Conservation (phyloP, 1,140 invertebrate species). For the Acromyrmex heyeri region DNA sequence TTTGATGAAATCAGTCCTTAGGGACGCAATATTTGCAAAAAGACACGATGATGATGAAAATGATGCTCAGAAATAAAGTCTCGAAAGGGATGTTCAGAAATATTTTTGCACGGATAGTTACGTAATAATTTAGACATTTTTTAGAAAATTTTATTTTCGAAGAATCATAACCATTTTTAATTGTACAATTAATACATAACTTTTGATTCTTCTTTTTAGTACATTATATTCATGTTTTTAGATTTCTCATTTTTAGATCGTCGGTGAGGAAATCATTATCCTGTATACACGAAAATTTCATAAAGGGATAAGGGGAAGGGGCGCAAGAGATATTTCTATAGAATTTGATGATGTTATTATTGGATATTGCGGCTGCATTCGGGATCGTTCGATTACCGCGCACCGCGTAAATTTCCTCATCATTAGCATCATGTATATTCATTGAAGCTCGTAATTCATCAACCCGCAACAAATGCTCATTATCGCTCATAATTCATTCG, state of each 20-base stretch:
- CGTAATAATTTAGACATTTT: not conserved
- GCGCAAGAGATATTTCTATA: constrained; percentile 45
- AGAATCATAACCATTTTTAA: too few species aligned
- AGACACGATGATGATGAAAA: constrained; percentile 4
- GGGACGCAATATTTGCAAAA: constrained; percentile 10
- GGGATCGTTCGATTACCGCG: constrained; percentile 69
- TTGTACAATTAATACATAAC: too few species aligned
- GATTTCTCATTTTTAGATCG: not conserved
- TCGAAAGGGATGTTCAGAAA: not conserved
- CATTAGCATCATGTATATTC: constrained; percentile 75
- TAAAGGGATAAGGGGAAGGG: not conserved
- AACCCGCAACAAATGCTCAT: constrained; percentile 63
- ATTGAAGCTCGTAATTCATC: constrained; percentile 73
- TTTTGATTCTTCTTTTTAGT: not conserved
- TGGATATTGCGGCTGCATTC: constrained; percentile 65
- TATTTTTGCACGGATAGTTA: not conserved
- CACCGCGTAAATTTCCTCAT: constrained; percentile 73
- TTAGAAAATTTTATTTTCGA: not conserved
- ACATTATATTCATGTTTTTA: too few species aligned
- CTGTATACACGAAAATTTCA: constrained; percentile 19
- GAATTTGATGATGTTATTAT: constrained; percentile 57
- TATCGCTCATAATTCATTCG: constrained; percentile 74
- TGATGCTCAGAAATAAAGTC: not conserved
- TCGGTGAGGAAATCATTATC: not conserved
- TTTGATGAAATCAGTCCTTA: constrained; percentile 27